Evolutionary conservation across 2,888 invertebrate species (phyloP).

Genomic region (Lithophane socia): DNA sequence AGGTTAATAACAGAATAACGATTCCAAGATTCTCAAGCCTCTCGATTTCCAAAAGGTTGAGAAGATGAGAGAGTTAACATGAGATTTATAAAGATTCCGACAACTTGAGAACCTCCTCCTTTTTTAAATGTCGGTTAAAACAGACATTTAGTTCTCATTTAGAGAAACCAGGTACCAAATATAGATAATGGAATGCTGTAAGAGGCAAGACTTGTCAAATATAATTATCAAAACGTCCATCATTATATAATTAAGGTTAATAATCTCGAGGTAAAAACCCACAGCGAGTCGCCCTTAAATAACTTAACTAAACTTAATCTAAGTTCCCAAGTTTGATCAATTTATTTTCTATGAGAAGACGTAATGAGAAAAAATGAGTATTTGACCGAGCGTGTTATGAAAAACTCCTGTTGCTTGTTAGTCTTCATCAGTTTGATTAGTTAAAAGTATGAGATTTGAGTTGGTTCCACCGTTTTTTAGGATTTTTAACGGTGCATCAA

Average conservation of each 20-base stretch:
- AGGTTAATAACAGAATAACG: too few species aligned
- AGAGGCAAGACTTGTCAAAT: not conserved
- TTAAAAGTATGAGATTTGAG: not conserved
- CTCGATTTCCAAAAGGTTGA: too few species aligned
- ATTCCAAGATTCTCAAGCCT: not conserved
- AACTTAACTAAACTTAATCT: slow-evolving; percentile 70
- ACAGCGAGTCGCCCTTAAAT: slow-evolving; percentile 51
- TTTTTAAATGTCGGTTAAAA: not conserved
- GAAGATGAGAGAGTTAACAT: too few species aligned
- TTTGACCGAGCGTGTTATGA: slow-evolving; percentile 69
- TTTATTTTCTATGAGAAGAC: slow-evolving; percentile 65
- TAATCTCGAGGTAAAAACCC: slow-evolving; percentile 1
- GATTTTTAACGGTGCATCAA: not conserved
- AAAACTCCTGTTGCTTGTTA: slow-evolving; percentile 63
- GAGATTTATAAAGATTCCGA: not conserved
- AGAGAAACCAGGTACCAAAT: not conserved
- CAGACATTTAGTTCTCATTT: not conserved
- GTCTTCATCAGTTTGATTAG: slow-evolving; percentile 61
- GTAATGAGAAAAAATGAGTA: slow-evolving; percentile 70
- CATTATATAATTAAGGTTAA: slow-evolving; percentile 19
- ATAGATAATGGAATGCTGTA: not conserved
- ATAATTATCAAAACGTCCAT: not conserved
- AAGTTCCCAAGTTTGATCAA: slow-evolving; percentile 73
- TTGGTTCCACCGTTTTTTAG: not conserved
- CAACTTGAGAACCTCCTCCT: not conserved